These are phyloP conservation scores for Pangasius mekongensis DNA, from an alignment of 2,797 vertebrate species.

Conservation along the genomic window DNA sequence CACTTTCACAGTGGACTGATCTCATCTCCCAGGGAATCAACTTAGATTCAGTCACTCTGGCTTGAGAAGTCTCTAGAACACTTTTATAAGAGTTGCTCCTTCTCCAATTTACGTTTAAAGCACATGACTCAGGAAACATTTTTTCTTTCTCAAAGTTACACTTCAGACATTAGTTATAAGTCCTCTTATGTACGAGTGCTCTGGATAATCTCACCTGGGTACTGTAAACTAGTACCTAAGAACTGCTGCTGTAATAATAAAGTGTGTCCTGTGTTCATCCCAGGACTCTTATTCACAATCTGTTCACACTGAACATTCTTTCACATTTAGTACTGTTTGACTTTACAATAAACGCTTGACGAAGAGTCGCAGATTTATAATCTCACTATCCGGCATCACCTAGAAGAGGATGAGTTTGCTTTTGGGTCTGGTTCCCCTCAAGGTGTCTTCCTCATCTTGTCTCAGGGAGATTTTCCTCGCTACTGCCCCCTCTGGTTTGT, in stretches of 20 bases:
- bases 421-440: background rate
- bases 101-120: slow-evolving; percentile 22
- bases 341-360: background rate
- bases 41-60: slow-evolving; percentile 25
- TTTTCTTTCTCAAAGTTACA: slow-evolving; percentile 21
- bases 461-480: background rate
- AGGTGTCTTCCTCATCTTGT: background rate
- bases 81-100: slow-evolving; percentile 41
- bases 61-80: slow-evolving; percentile 20
- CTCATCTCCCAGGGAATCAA: slow-evolving; percentile 33
- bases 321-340: background rate
- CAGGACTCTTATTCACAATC: background rate
- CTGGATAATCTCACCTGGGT: background rate
- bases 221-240: background rate
- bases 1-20: slow-evolving; percentile 40
- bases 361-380: background rate
- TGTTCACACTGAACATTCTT: background rate
- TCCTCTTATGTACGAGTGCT: slow-evolving; percentile 37
- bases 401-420: background rate
- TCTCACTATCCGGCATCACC: background rate
- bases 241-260: background rate
- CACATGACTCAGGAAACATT: background rate
- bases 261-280: background rate
- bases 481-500: background rate
- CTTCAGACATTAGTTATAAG: slow-evolving; percentile 62